Evolutionary conservation across 2,797 vertebrate genomes (phyloP).

Genomic region (Lacerta bilineata): DNA sequence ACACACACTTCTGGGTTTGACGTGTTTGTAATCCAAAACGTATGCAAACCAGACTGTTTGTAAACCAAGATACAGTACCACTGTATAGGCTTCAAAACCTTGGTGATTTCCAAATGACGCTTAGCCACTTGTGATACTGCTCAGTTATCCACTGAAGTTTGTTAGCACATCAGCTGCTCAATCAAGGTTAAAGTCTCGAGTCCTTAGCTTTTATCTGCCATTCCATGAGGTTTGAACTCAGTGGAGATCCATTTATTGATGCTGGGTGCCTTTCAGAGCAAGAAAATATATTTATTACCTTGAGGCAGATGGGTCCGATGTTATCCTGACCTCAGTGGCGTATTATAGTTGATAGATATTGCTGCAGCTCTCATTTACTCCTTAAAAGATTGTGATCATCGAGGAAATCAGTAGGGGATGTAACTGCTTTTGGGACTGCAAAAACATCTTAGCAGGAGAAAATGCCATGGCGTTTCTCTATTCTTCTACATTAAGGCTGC

Average conservation of each 20-base stretch:
- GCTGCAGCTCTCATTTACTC: constrained; percentile 4
- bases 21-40: no score
- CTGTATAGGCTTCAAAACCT: neutral
- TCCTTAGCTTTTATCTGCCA: neutral
- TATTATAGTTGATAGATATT: neutral
- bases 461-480: neutral
- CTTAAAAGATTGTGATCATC: neutral
- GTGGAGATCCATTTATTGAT: neutral
- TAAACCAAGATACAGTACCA: no score
- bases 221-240: neutral
- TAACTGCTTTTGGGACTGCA: neutral
- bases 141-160: neutral
- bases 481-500: neutral
- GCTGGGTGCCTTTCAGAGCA: neutral
- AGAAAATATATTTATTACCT: neutral
- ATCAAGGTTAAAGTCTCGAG: neutral
- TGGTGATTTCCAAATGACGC: neutral
- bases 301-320: neutral
- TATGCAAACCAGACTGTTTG: no score
- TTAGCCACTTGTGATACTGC: neutral
- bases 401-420: neutral
- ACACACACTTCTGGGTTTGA: no score
- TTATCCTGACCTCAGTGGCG: neutral
- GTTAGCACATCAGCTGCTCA: neutral
- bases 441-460: neutral